Evolutionary conservation across 2,888 invertebrate species (phyloP).

Genomic region (Syritta pipiens): DNA sequence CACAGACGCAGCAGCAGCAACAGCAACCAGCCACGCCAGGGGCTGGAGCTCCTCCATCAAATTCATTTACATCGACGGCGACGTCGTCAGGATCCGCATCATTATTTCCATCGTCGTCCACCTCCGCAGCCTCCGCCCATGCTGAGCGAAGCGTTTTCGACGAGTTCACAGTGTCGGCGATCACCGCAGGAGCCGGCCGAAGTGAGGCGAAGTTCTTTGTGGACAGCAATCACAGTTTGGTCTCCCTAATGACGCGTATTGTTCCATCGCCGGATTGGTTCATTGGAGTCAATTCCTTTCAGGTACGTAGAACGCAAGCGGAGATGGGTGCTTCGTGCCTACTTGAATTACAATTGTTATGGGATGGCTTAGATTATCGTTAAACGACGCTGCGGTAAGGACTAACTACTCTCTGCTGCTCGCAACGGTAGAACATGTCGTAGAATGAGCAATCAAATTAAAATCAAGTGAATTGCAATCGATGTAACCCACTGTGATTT

Average conservation of each 20-base stretch:
- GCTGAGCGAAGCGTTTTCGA: conserved; percentile 90
- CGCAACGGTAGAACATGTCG: conserved; percentile 7
- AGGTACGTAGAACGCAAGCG: no score
- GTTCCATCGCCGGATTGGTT: conserved; percentile 98
- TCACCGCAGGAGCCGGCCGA: conserved; percentile 86
- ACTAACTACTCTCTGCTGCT: no score
- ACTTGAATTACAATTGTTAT: conserved; percentile 20
- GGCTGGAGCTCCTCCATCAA: conserved; percentile 60
- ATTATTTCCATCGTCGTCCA: conserved; percentile 45
- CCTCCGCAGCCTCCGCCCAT: conserved; percentile 76
- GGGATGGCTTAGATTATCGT: conserved; percentile 37
- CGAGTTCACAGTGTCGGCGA: conserved; percentile 89
- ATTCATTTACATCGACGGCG: conserved; percentile 70
- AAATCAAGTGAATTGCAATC: conserved; percentile 70
- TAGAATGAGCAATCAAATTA: conserved; percentile 70
- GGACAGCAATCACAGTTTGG: conserved; percentile 93
- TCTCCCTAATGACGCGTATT: conserved; percentile 93
- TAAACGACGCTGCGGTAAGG: conserved; percentile 10
- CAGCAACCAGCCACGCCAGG: conserved; percentile 69
- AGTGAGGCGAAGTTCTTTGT: conserved; percentile 92
- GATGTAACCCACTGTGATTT: conserved; percentile 56
- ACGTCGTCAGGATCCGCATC: conserved; percentile 52
- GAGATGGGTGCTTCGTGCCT: no score
- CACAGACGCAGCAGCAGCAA: conserved; percentile 73
- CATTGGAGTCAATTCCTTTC: conserved; percentile 92